These are phyloP conservation scores for Melospiza melodia DNA, from an alignment of 2,113 vertebrate species.

Conservation along the genomic window DNA sequence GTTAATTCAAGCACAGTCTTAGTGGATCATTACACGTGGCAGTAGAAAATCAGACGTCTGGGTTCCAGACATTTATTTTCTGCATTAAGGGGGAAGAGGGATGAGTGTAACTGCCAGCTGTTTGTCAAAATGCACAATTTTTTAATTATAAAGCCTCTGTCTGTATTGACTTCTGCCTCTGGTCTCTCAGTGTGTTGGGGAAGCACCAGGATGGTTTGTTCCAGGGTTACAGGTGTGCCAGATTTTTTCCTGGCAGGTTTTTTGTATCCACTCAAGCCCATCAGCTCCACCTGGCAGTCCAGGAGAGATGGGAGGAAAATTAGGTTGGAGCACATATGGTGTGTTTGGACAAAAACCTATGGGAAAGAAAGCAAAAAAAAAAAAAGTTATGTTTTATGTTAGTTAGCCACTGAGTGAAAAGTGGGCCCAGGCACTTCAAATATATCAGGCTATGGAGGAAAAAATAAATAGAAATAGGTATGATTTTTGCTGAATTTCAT, in stretches of 20 bases:
- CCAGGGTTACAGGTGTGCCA: background rate
- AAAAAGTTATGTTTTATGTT: background rate
- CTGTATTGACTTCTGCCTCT: conserved; percentile 9
- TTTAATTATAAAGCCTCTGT: conserved; percentile 35
- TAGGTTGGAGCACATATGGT: background rate
- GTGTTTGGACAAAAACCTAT: background rate
- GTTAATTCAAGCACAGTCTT: conserved; percentile 21
- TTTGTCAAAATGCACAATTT: conserved; percentile 31
- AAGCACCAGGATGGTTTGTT: background rate
- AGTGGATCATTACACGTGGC: background rate
- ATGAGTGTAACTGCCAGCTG: conserved; percentile 3
- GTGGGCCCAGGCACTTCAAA: background rate
- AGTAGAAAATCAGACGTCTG: background rate
- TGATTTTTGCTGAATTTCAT: background rate
- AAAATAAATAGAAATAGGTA: background rate
- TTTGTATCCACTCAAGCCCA: background rate
- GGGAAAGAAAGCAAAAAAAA: background rate
- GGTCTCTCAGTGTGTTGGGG: background rate
- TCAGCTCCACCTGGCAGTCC: background rate
- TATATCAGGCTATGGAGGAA: background rate
- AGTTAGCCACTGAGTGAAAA: background rate
- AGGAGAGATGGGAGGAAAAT: background rate
- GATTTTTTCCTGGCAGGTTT: background rate
- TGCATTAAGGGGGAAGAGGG: background rate
- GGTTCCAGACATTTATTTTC: conserved; percentile 15